A percentile compares a stretch with the other conserved stretches of the same genome.
These are phyloP conservation scores for Tinea trinotella DNA, from an alignment of 2,888 invertebrate species.

Conservation along the genomic window DNA sequence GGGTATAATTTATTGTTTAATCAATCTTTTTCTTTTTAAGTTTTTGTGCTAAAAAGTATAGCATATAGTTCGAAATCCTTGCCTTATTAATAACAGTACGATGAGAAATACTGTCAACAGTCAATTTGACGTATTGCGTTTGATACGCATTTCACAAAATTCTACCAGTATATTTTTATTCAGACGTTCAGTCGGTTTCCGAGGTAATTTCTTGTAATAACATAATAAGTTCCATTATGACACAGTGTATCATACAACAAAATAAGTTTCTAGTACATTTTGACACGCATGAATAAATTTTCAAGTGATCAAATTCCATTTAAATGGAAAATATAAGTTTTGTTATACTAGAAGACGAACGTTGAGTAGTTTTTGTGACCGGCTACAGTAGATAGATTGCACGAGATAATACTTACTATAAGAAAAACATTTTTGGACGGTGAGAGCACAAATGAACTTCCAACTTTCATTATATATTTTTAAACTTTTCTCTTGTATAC, in stretches of 20 bases:
- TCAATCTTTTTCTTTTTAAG: too few species aligned
- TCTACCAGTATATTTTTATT: background rate
- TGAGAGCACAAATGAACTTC: background rate
- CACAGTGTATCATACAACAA: background rate
- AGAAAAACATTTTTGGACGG: background rate
- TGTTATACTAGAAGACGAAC: background rate
- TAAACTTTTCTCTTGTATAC: background rate
- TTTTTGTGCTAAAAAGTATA: too few species aligned
- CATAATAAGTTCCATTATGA: background rate
- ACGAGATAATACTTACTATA: background rate
- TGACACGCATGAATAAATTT: conserved; percentile 7
- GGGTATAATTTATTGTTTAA: too few species aligned
- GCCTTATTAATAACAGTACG: too few species aligned
- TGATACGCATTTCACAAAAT: conserved; percentile 7
- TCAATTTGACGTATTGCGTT: background rate
- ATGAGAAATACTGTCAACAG: background rate
- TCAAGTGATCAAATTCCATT: background rate
- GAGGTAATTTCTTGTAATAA: background rate
- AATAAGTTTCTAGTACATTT: background rate
- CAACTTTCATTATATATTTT: background rate
- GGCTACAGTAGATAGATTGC: background rate
- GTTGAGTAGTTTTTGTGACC: background rate
- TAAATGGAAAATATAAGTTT: background rate
- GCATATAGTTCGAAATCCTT: too few species aligned
- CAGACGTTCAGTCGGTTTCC: background rate